These are phyloP conservation scores for Kobus ellipsiprymnus DNA, from an alignment of 2,113 vertebrate species.

Conservation along the genomic window DNA sequence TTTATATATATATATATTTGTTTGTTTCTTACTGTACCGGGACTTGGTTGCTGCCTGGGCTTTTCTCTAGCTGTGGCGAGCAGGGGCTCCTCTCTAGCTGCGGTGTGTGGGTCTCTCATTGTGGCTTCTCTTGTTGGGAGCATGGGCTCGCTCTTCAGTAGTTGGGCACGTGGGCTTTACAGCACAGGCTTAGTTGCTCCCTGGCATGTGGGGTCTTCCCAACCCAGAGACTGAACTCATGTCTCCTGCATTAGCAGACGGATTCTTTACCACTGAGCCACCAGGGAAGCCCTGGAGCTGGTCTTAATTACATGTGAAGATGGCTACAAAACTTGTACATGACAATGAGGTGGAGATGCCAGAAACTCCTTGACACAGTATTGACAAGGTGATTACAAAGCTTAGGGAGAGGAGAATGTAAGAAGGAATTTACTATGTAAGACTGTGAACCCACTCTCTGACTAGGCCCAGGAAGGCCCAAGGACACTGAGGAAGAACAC, in stretches of 20 bases:
- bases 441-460: not conserved
- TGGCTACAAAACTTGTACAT: not conserved
- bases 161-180: not conserved
- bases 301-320: not conserved
- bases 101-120: rapidly evolving
- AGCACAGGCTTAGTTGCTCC: not conserved
- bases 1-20: not conserved
- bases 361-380: not conserved
- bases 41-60: not conserved
- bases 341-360: not conserved
- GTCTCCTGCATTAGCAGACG: not conserved
- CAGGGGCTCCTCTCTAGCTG: not conserved
- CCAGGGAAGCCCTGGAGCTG: not conserved
- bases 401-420: not conserved
- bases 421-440: not conserved
- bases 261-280: not conserved
- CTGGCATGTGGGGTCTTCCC: not conserved
- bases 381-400: not conserved
- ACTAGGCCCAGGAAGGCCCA: not conserved
- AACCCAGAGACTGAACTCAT: not conserved
- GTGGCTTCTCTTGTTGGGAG: not conserved
- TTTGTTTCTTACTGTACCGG: not conserved
- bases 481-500: not conserved
- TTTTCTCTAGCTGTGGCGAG: not conserved
- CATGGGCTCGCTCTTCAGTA: not conserved